These are phyloP conservation scores for Menidia menidia DNA, from an alignment of 2,797 vertebrate genomes.

Conservation along the genomic window DNA sequence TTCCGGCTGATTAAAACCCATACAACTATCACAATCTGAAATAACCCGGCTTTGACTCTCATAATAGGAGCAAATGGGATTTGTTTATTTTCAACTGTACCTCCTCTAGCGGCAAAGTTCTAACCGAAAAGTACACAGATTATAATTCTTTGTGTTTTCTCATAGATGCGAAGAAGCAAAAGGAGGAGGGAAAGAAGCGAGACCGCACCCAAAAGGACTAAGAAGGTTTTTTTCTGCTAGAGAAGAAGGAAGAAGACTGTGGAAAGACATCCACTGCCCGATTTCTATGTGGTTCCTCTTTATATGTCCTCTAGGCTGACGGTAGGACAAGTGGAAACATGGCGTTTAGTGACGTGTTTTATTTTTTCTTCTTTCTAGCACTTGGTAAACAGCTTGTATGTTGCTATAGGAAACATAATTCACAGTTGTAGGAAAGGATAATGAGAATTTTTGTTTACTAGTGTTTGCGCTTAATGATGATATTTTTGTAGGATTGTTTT, in stretches of 20 bases:
- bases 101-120: conserved; percentile 3
- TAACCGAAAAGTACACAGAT: background rate
- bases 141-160: conserved; percentile 23
- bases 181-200: conserved; percentile 85
- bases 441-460: conserved; percentile 60
- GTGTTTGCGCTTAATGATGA: conserved; percentile 63
- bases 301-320: conserved; percentile 70
- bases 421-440: conserved; percentile 57
- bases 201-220: conserved; percentile 81
- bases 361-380: conserved; percentile 50
- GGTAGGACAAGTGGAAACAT: conserved; percentile 59
- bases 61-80: conserved; percentile 27
- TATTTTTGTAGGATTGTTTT: conserved; percentile 58
- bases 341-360: conserved; percentile 58
- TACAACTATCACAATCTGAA: conserved; percentile 26
- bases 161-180: conserved; percentile 84
- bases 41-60: background rate
- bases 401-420: conserved; percentile 62
- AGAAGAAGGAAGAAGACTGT: conserved; percentile 29
- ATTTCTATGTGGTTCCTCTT: conserved; percentile 62
- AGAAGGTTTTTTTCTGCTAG: conserved; percentile 32
- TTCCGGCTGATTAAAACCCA: conserved; percentile 23
- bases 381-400: conserved; percentile 57
- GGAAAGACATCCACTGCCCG: conserved; percentile 39
- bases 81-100: conserved; percentile 25